Percentiles rank a stretch among this genome's conserved stretches.
phyloP scores from a whole-genome alignment of 2,797 vertebrate species.

The Rhodeus uyekii region DNA sequence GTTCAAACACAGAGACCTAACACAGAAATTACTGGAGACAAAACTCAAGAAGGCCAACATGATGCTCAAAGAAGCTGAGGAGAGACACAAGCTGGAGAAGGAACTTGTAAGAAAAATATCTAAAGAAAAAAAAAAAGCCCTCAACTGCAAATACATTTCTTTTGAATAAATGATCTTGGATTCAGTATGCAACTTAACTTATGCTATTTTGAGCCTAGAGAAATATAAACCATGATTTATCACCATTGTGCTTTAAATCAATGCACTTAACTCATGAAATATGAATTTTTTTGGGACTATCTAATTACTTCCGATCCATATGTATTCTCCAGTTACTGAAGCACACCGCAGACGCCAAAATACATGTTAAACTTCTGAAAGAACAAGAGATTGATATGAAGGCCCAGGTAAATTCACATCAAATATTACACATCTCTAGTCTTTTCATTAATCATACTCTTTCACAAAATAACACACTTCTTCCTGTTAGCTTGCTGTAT shows the following conservation, averaged over 20 bases:
- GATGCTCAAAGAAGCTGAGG: conserved; percentile 87
- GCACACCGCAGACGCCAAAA: conserved; percentile 87
- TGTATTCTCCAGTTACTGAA: conserved; percentile 84
- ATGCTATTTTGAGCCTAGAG: neutral
- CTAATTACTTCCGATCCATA: neutral
- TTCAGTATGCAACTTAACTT: neutral
- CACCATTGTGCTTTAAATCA: neutral
- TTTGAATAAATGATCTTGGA: neutral
- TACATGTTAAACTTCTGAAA: conserved; percentile 88
- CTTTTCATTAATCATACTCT: neutral
- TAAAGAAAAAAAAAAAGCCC: neutral
- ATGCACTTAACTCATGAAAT: neutral
- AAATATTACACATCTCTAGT: neutral
- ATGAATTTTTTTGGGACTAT: neutral
- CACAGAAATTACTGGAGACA: conserved; percentile 95
- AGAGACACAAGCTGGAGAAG: conserved; percentile 88
- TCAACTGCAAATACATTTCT: neutral
- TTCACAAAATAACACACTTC: neutral
- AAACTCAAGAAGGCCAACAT: conserved; percentile 91
- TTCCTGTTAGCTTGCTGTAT: conserved; percentile 86
- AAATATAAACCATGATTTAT: neutral
- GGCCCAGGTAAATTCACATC: conserved; percentile 80
- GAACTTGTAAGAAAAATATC: conserved; percentile 79
- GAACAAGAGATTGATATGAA: conserved; percentile 89
- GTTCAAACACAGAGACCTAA: conserved; percentile 96